Conservation (phyloP, 2,113 vertebrate species). For the Piaya cayana region DNA sequence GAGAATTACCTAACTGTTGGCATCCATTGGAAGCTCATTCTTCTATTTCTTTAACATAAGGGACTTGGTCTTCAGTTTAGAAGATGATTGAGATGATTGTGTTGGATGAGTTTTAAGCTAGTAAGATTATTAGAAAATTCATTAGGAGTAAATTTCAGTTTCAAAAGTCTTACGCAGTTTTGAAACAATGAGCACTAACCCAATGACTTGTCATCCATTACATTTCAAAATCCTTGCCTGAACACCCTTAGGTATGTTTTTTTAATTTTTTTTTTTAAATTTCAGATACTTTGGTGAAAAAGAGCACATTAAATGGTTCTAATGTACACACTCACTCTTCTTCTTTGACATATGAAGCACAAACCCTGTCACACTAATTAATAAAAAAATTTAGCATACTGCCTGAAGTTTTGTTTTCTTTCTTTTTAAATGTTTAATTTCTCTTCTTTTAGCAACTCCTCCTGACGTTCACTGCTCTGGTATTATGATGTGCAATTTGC, state of each 20-base stretch:
- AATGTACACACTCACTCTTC: conserved; percentile 15
- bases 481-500: not conserved
- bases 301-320: not conserved
- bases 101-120: not conserved
- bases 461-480: not conserved
- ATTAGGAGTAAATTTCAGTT: not conserved
- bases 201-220: not conserved
- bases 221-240: not conserved
- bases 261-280: not conserved
- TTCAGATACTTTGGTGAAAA: not conserved
- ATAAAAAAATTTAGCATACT: not conserved
- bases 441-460: not conserved
- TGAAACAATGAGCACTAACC: not conserved
- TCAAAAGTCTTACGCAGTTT: not conserved
- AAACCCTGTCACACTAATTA: conserved; percentile 1
- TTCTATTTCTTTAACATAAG: not conserved
- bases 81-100: not conserved
- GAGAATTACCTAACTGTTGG: not conserved
- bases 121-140: not conserved
- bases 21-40: not conserved
- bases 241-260: not conserved
- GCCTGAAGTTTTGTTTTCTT: not conserved
- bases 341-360: conserved; percentile 9
- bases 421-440: not conserved
- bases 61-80: not conserved